A percentile compares a stretch with the other conserved stretches of the same genome.
Evolutionary conservation across 2,888 invertebrate genomes (phyloP).

Genomic region (Andrena hattorfiana): DNA sequence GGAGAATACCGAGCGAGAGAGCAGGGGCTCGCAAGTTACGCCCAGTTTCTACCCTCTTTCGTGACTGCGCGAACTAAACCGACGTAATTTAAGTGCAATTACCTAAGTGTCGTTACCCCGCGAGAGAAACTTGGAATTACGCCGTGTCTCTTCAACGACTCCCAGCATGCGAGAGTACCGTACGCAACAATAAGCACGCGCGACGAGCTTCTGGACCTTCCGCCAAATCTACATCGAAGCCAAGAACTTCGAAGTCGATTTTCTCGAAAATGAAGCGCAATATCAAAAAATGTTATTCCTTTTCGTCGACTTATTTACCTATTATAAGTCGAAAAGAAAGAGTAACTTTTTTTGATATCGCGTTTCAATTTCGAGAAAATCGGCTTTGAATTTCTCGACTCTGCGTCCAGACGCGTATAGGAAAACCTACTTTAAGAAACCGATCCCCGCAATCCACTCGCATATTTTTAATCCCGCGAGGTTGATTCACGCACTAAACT

Average conservation of each 20-base stretch:
- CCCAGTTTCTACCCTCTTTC: conserved; percentile 55
- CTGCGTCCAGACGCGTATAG: no score
- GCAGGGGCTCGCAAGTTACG: conserved; percentile 46
- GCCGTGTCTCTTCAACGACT: conserved; percentile 51
- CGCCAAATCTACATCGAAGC: not conserved
- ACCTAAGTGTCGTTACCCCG: conserved; percentile 62
- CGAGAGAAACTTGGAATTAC: conserved; percentile 57
- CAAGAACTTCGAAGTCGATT: not conserved
- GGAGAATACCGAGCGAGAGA: conserved; percentile 30
- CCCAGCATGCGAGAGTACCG: conserved; percentile 8
- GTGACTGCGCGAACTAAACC: conserved; percentile 59
- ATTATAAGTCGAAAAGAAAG: no score
- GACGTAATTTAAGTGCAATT: conserved; percentile 67
- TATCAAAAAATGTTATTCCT: no score
- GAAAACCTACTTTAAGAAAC: no score
- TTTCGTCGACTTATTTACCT: no score
- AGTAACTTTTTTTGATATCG: no score
- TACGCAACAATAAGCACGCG: conserved; percentile 10
- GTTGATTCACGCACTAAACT: no score
- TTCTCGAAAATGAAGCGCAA: no score
- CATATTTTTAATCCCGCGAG: no score
- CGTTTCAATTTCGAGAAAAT: no score
- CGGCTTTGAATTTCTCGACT: no score
- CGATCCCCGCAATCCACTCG: no score
- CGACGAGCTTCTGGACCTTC: not conserved